phyloP scores from a whole-genome alignment of 2,113 vertebrate species.

The Pelvicachromis taeniatus region DNA sequence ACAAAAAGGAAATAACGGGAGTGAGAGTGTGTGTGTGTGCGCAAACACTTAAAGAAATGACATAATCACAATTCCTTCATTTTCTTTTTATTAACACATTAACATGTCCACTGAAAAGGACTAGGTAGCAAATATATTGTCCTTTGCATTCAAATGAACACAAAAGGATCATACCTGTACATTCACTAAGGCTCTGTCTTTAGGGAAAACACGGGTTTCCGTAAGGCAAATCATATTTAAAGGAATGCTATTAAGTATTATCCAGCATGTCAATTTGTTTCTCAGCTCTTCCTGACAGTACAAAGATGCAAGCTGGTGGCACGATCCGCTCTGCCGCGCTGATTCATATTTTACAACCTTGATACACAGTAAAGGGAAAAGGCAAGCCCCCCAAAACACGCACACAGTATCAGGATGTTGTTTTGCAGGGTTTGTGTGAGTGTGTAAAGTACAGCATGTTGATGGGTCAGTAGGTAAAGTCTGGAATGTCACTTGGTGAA shows the following conservation, averaged over 20 bases:
- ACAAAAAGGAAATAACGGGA: not conserved
- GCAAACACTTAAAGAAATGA: not conserved
- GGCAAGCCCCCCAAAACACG: conserved; percentile 39
- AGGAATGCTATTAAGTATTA: conserved; percentile 91
- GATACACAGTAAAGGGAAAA: conserved; percentile 62
- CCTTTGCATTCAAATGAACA: conserved; percentile 80
- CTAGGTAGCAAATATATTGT: conserved; percentile 90
- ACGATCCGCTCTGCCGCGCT: conserved; percentile 58
- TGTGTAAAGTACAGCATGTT: conserved; percentile 12
- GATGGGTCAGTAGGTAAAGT: not conserved
- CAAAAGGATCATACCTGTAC: conserved; percentile 91
- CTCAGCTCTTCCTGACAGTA: conserved; percentile 72
- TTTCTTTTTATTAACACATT: conserved; percentile 89
- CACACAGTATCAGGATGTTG: conserved; percentile 36
- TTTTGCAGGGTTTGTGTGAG: conserved; percentile 10
- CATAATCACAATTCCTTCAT: conserved; percentile 71
- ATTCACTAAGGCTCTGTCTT: conserved; percentile 93
- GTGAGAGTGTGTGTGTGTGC: not conserved
- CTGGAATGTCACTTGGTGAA: conserved; percentile 56
- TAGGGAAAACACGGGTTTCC: conserved; percentile 81
- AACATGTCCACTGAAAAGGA: conserved; percentile 89
- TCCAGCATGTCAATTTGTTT: conserved; percentile 84
- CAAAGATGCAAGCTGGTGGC: conserved; percentile 75
- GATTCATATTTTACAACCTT: conserved; percentile 41
- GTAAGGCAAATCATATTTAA: conserved; percentile 94